Percentiles rank a stretch among this genome's conserved stretches.
Evolutionary conservation across 1,140 invertebrate genomes (phyloP).

Genomic region (Diabrotica virgifera): DNA sequence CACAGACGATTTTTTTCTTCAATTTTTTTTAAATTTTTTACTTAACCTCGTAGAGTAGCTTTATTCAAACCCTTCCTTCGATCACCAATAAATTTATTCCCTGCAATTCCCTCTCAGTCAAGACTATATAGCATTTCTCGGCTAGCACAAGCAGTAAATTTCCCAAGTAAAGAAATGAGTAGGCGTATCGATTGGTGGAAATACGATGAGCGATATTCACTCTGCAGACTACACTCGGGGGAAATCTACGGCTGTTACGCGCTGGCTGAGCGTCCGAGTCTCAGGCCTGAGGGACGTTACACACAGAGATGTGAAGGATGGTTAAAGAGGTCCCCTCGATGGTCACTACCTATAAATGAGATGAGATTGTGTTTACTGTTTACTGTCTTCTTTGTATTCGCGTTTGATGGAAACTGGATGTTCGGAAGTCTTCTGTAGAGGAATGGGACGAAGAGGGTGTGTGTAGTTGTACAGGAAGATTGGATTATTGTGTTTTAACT

Average conservation of each 20-base stretch:
- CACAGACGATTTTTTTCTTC: too few relatives aligned
- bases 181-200: not conserved
- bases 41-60: too few relatives aligned
- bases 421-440: too few relatives aligned
- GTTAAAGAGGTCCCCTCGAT: not conserved
- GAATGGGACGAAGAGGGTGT: too few relatives aligned
- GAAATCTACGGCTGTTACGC: not conserved
- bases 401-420: not conserved
- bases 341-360: not conserved
- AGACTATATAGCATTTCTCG: not conserved
- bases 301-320: conserved; percentile 1
- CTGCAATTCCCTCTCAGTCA: not conserved
- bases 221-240: not conserved
- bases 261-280: not conserved
- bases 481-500: not conserved
- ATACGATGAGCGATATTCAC: not conserved
- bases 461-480: not conserved
- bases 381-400: not conserved
- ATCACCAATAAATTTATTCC: not conserved
- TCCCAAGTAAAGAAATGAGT: not conserved
- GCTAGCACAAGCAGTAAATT: not conserved
- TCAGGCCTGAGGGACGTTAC: not conserved
- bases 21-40: too few relatives aligned
- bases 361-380: conserved; percentile 2
- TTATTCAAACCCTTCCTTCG: not conserved